These are phyloP conservation scores for Sardina pilchardus DNA, from an alignment of 2,113 vertebrate genomes.

Conservation along the genomic window DNA sequence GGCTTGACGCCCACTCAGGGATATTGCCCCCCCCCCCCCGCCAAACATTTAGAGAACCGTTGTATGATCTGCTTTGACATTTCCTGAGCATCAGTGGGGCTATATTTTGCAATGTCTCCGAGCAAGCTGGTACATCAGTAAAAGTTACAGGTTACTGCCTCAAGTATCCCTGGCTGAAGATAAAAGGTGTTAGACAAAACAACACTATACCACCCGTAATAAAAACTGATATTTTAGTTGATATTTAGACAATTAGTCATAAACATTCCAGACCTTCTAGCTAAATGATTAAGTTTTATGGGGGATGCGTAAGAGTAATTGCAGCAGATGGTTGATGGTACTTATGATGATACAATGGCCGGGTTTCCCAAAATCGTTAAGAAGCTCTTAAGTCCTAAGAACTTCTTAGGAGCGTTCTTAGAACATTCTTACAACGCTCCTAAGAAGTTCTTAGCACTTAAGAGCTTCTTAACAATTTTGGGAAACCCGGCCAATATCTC, in stretches of 20 bases:
- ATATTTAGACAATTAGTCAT: neutral
- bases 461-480: too few relatives aligned
- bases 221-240: neutral
- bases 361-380: too few relatives aligned
- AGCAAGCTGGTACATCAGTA: neutral
- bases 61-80: too few relatives aligned
- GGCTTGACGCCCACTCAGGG: neutral
- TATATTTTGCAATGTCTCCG: neutral
- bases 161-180: neutral
- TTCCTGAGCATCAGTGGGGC: neutral
- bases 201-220: neutral
- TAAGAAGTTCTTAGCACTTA: too few relatives aligned
- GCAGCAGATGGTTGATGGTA: too few relatives aligned
- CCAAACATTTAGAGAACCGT: neutral
- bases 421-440: too few relatives aligned
- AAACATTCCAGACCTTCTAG: neutral
- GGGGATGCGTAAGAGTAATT: neutral
- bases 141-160: neutral
- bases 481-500: too few relatives aligned
- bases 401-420: too few relatives aligned
- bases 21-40: neutral
- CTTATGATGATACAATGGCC: too few relatives aligned
- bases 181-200: neutral
- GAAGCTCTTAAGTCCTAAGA: too few relatives aligned
- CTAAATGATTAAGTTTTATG: neutral